Base-by-base conservation (phyloP, 2,797 vertebrate genomes). In the Xiphophorus birchmanni region DNA sequence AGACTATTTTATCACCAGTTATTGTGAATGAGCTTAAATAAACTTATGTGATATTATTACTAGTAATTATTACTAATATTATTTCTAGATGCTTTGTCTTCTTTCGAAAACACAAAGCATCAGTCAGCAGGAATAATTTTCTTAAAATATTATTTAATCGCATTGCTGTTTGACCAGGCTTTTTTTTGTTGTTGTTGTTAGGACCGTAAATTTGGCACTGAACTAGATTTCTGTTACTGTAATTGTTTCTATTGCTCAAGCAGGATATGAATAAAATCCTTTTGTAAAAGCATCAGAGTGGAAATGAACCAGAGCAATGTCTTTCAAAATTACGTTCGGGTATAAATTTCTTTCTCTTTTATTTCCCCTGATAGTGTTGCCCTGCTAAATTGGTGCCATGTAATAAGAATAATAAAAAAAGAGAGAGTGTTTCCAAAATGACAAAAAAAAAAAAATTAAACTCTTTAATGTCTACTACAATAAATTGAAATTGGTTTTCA, bases 321-420 rank as follows among this genome's bases (percentile, higher is more conserved):
- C 42, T 72, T 71, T 23, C 67, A 44, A 44, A 44, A 71, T 71
- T 45, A 72, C 44, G 47, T 72, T 72, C 26, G 8, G 26, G 42
- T 72, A 47, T 47, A n/a, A 72, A 47, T 72, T 72, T 81, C 52
- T 69, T 47, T 73, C 40, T 52, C 73, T 77, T 80, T 83, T 65
- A 82, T 67, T 78, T 47, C 71, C 73, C 67, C 74, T 74, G 77
- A 71, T 63, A 75, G 84, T 83, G 48, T 44, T 84, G 58, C 47
- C 60, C 60, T 47, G 44, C 42, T 72, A 72, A 72, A 72, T 45
- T 45, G 26, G 69, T 72, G 69, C n/a, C 8, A 2, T n/a, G 69
- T 45, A 47, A 72, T n/a, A n/a, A 63, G 15, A 47, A 47, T 18
- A 47, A 47, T 15, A 23, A 50, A 52, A 45, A 44, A 45, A 71